Conservation (phyloP, 92 coral and sea anemone species). For the Actinostola sp. region DNA sequence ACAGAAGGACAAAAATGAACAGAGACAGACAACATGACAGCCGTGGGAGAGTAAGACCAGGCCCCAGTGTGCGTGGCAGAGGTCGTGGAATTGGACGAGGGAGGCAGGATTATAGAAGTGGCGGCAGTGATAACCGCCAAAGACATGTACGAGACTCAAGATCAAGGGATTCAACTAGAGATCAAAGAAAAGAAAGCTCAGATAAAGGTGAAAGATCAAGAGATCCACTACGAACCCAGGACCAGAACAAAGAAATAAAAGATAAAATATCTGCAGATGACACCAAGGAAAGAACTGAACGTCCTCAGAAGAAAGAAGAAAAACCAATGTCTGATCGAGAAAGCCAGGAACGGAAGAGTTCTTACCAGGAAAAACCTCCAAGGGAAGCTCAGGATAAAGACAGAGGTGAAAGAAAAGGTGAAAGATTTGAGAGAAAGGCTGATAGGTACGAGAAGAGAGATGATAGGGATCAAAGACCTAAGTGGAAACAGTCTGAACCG, state of each 20-base stretch:
- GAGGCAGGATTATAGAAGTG: slow-evolving; percentile 56
- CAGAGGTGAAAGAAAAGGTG: slow-evolving; percentile 30
- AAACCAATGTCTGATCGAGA: slow-evolving; percentile 36
- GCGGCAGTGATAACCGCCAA: slow-evolving; percentile 34
- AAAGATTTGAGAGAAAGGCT: slow-evolving; percentile 26
- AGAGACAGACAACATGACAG: slow-evolving; percentile 63
- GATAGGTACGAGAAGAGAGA: slow-evolving; percentile 17
- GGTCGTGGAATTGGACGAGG: slow-evolving; percentile 79
- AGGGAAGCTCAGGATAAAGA: slow-evolving; percentile 34
- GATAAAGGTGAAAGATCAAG: slow-evolving; percentile 16
- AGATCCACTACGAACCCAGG: slow-evolving; percentile 13
- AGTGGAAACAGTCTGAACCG: slow-evolving; percentile 14
- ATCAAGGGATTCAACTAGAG: slow-evolving; percentile 47
- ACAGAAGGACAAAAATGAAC: slow-evolving; percentile 14
- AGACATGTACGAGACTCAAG: slow-evolving; percentile 39
- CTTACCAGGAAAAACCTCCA: slow-evolving; percentile 14
- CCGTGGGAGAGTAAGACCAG: slow-evolving; percentile 60
- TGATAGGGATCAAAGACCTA: slow-evolving; percentile 27
- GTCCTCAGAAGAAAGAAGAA: slow-evolving; percentile 34
- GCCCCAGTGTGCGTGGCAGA: slow-evolving; percentile 64
- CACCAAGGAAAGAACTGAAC: slow-evolving; percentile 26
- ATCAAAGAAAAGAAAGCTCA: slow-evolving; percentile 25
- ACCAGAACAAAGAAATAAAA: slow-evolving; percentile 32
- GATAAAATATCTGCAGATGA: slow-evolving; percentile 25
- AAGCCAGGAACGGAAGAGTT: slow-evolving; percentile 20